These are phyloP conservation scores for Iselma pallidipennis DNA, from an alignment of 2,888 invertebrate species.

Conservation along the genomic window DNA sequence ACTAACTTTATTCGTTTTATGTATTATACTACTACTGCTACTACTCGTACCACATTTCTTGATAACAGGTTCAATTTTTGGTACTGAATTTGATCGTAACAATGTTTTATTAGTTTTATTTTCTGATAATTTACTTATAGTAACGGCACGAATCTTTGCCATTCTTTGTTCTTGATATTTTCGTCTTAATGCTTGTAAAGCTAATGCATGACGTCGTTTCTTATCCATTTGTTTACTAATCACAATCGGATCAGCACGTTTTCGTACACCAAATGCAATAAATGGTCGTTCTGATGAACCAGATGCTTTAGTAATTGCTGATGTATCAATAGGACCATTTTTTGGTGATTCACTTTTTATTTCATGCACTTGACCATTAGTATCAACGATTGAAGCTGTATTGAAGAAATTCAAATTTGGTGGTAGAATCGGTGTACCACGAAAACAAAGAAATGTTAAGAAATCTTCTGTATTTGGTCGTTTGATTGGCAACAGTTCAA, in stretches of 20 bases:
- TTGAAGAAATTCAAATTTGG: constrained; percentile 74
- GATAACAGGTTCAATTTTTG: constrained; percentile 52
- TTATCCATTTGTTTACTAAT: constrained; percentile 55
- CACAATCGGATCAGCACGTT: constrained; percentile 59
- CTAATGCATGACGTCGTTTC: constrained; percentile 54
- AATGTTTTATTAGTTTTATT: constrained; percentile 53
- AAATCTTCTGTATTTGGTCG: constrained; percentile 86
- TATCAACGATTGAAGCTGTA: constrained; percentile 53
- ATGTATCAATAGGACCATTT: constrained; percentile 48
- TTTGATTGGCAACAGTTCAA: constrained; percentile 66
- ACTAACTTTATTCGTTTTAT: constrained; percentile 48
- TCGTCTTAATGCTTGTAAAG: constrained; percentile 62
- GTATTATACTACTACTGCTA: constrained; percentile 30
- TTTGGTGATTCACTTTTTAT: constrained; percentile 48
- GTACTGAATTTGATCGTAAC: constrained; percentile 58
- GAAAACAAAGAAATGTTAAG: constrained; percentile 79
- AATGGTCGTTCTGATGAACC: constrained; percentile 52
- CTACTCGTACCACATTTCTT: constrained; percentile 37
- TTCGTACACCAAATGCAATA: constrained; percentile 62
- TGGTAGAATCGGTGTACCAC: constrained; percentile 75
- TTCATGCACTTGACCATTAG: constrained; percentile 50
- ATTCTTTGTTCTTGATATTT: constrained; percentile 66
- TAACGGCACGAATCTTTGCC: constrained; percentile 59
- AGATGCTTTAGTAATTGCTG: constrained; percentile 42
- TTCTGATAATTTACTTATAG: constrained; percentile 55